Evolutionary conservation across 2,797 vertebrate species (phyloP).

Genomic region (Tamandua tetradactyla): DNA sequence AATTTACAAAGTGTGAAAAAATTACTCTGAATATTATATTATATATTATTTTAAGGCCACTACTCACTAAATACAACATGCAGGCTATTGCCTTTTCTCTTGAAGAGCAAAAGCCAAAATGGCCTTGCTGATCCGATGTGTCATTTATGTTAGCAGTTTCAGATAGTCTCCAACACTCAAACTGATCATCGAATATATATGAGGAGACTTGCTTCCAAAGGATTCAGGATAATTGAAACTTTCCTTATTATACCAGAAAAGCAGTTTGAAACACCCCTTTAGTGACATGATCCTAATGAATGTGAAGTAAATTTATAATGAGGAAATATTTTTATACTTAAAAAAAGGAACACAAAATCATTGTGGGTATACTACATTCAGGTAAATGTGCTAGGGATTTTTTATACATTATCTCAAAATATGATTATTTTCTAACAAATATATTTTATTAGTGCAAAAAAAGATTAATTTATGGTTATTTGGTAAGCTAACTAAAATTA

Average conservation of each 20-base stretch:
- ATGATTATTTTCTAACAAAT: background rate
- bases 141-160: background rate
- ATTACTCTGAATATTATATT: background rate
- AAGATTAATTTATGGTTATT: background rate
- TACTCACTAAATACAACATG: background rate
- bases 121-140: background rate
- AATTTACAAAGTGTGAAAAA: slow-evolving; percentile 13
- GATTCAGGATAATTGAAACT: background rate
- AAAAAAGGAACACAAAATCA: slow-evolving; percentile 5
- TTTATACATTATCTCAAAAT: background rate
- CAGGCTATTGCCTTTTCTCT: background rate
- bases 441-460: slow-evolving; percentile 34
- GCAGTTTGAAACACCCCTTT: background rate
- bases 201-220: background rate
- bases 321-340: background rate
- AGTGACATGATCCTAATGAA: background rate
- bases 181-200: background rate
- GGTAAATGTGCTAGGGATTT: background rate
- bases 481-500: background rate
- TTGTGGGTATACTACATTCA: background rate
- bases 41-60: background rate
- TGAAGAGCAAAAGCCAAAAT: slow-evolving; percentile 5
- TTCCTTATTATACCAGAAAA: background rate
- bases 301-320: background rate
- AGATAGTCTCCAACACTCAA: background rate